These are phyloP conservation scores for Nesogale talazaci DNA, from an alignment of 2,113 vertebrate species.

Conservation along the genomic window DNA sequence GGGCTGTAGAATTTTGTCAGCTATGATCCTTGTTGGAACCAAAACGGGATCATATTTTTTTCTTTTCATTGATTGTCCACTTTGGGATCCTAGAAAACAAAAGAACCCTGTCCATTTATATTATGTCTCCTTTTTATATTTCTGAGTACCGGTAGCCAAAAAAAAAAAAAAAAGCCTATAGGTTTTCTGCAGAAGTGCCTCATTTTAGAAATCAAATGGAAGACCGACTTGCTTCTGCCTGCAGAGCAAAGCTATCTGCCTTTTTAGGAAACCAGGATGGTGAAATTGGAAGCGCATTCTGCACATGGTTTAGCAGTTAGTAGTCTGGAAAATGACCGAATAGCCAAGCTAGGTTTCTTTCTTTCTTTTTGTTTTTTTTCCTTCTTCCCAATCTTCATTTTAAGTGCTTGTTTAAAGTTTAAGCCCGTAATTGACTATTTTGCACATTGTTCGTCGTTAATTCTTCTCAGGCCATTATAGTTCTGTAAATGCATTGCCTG, in stretches of 20 bases:
- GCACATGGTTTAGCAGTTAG: conserved; percentile 81
- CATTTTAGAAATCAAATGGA: conserved; percentile 70
- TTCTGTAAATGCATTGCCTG: conserved; percentile 78
- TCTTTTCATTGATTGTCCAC: conserved; percentile 34
- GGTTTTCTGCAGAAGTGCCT: conserved; percentile 57
- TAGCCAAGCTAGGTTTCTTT: conserved; percentile 54
- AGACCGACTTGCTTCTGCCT: conserved; percentile 61
- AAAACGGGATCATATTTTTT: conserved; percentile 20
- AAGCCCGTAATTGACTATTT: conserved; percentile 79
- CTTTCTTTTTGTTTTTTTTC: not conserved
- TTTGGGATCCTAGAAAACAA: conserved; percentile 54
- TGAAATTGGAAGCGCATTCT: conserved; percentile 77
- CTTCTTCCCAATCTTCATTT: conserved; percentile 70
- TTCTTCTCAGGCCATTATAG: conserved; percentile 77
- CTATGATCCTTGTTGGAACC: conserved; percentile 6
- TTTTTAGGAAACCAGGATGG: conserved; percentile 72
- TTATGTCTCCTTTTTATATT: too few species aligned
- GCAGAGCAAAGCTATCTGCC: conserved; percentile 71
- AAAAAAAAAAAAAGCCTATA: not conserved
- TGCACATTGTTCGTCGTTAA: conserved; percentile 80
- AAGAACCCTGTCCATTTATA: not conserved
- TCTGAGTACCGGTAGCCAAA: too few species aligned
- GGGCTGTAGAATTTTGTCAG: conserved; percentile 44
- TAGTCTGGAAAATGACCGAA: conserved; percentile 81
- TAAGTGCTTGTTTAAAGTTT: conserved; percentile 82